Conservation (phyloP, 2,888 invertebrate genomes). For the Cerastoderma edule region DNA sequence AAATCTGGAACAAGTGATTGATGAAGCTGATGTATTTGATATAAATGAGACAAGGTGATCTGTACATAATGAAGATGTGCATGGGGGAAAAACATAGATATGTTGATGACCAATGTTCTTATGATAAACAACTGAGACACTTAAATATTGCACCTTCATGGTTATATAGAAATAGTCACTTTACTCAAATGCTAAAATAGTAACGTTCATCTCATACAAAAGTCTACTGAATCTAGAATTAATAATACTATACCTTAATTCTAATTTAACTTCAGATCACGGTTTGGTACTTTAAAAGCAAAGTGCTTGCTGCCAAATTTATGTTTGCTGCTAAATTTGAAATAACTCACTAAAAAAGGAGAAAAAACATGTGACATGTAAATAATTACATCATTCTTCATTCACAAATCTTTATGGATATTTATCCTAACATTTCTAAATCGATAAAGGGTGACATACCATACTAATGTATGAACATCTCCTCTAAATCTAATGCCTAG, state of each 20-base stretch:
- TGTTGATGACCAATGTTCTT: too few species aligned
- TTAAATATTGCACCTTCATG: conserved; percentile 19
- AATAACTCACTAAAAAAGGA: conserved; percentile 20
- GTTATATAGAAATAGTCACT: conserved; percentile 12
- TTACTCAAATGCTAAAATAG: conserved; percentile 1
- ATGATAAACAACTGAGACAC: conserved; percentile 20
- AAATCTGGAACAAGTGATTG: too few species aligned
- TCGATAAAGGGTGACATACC: too few species aligned
- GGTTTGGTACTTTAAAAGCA: conserved; percentile 9
- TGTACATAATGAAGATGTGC: too few species aligned
- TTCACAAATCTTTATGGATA: too few species aligned
- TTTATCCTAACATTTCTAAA: too few species aligned
- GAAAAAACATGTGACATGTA: conserved; percentile 9
- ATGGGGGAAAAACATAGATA: too few species aligned
- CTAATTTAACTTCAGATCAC: conserved; percentile 8
- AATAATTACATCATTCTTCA: too few species aligned
- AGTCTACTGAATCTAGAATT: conserved; percentile 16
- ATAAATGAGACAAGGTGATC: too few species aligned
- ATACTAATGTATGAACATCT: too few species aligned
- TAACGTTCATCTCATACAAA: conserved; percentile 17
- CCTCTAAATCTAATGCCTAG: too few species aligned
- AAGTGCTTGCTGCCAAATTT: conserved; percentile 34
- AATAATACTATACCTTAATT: conserved; percentile 18
- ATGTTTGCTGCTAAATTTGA: conserved; percentile 33
- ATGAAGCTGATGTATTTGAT: too few species aligned